Percentiles rank a stretch among this genome's conserved stretches.
Conservation (phyloP, 2,113 vertebrate species). For the Naja naja region DNA sequence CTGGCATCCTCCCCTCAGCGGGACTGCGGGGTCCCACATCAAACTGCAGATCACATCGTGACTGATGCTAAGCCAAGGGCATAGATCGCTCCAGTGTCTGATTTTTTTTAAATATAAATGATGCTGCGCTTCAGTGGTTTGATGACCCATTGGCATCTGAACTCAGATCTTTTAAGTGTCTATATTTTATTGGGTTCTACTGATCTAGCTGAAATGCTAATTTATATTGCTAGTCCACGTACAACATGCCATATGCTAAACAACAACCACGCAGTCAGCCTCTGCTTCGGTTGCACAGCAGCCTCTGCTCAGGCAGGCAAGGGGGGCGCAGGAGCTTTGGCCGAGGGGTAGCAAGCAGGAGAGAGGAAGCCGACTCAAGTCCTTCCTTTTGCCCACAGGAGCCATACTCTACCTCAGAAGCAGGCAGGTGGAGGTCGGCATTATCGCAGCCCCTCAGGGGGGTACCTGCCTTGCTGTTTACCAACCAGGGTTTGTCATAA, state of each 20-base stretch:
- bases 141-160: neutral
- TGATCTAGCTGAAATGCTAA: neutral
- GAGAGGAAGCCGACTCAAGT: slow-evolving; percentile 28
- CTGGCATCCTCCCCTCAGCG: neutral
- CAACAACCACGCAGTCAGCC: neutral
- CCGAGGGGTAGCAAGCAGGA: slow-evolving; percentile 60
- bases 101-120: neutral
- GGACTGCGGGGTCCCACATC: neutral
- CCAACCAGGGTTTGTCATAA: slow-evolving; percentile 99
- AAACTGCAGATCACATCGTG: fast-evolving
- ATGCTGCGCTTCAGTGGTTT: neutral
- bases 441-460: slow-evolving; percentile 89
- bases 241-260: neutral
- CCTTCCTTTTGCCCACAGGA: slow-evolving; percentile 40
- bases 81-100: neutral
- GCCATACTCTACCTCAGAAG: slow-evolving; percentile 81
- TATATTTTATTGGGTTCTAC: neutral
- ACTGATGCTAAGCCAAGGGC: neutral
- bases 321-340: slow-evolving; percentile 52
- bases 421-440: slow-evolving; percentile 79
- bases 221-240: neutral
- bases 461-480: slow-evolving; percentile 96
- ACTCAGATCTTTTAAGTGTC: neutral
- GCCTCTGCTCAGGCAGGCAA: slow-evolving; percentile 49
- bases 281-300: no score